A percentile compares a stretch with the other conserved stretches of the same genome.
These are phyloP conservation scores for Dolichotis patagonum DNA, from an alignment of 2,113 vertebrate genomes.

Conservation along the genomic window DNA sequence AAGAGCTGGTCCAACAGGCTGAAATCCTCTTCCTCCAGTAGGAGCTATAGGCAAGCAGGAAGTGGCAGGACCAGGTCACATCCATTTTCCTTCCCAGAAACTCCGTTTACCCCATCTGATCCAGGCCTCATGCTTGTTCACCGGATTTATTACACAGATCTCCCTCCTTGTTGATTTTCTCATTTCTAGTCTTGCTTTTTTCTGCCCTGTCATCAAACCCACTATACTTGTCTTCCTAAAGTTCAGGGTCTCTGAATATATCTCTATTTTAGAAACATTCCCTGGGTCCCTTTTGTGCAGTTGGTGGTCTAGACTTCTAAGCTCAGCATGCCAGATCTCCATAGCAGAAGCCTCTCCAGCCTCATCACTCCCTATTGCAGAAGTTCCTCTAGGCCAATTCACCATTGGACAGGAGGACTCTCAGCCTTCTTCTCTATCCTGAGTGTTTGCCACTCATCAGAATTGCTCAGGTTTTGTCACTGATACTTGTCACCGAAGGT, in stretches of 20 bases:
- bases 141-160: background rate
- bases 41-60: conserved; percentile 65
- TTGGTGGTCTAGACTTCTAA: background rate
- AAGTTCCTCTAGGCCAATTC: background rate
- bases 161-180: background rate
- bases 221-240: background rate
- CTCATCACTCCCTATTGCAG: background rate
- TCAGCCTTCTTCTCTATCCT: background rate
- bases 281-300: background rate
- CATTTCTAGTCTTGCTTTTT: background rate
- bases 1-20: conserved; percentile 56
- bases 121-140: background rate
- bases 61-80: conserved; percentile 21
- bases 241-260: conserved; percentile 2
- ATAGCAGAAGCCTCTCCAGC: background rate
- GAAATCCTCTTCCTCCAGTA: conserved; percentile 74
- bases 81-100: background rate
- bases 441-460: background rate
- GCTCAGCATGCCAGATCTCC: background rate
- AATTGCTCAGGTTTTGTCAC: conserved; percentile 7
- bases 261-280: background rate
- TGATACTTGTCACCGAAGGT: conserved; percentile 36
- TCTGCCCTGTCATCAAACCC: background rate
- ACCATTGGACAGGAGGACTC: background rate
- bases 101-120: background rate